Evolutionary conservation across 2,797 vertebrate species (phyloP), one percentile per base, ranked within the genome.

Genomic region (Neoniphon sammara): DNA sequence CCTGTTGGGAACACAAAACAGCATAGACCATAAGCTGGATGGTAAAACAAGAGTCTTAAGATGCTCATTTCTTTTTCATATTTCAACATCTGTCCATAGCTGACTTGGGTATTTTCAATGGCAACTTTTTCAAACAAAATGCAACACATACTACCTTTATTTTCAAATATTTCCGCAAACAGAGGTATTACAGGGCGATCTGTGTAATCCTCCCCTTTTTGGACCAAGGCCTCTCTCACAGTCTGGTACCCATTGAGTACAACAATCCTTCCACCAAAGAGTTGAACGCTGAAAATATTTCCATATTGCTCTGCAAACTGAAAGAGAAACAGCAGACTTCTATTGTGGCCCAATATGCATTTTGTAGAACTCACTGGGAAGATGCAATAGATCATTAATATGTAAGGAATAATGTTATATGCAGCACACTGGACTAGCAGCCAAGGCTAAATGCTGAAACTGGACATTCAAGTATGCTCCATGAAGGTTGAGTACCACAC

Each of bases 271-370:
- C 47, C 77, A 56, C 89, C 92, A 59, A 93, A 84, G 44, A 93
- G 36, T 52, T 71, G 67, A 15, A 93, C 54, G 61, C 81, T 92
- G 78, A 85, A 93, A 67, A 92, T 17, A 1, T 87, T 87, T 27
- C 89, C 93, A 65, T 92, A 91, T 76, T 89, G 88, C 66, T 85
- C 65, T 85, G 91, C 83, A 84, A 90, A 86, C 91, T 92, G 77
- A 66, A 44, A 77, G 6, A 79, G 39, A 88, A 31, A 77, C 7
- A 39, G 17, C 9, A 47, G 14, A 67, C 11, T 7, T 3, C 8
- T 52, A 31, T 30, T 63, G 6, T 10, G 17, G 20, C 31, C 3
- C 11, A 12, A 11, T 39, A 10, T 39, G 7, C 36, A 39, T 10
- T 8, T 39, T 39, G 36, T 39, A 39, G 8, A 39, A 10, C 36